A percentile compares a stretch with the other conserved stretches of the same genome.
Conservation (phyloP, 35 echinoderm and acorn worm genomes). For the Patiria miniata region DNA sequence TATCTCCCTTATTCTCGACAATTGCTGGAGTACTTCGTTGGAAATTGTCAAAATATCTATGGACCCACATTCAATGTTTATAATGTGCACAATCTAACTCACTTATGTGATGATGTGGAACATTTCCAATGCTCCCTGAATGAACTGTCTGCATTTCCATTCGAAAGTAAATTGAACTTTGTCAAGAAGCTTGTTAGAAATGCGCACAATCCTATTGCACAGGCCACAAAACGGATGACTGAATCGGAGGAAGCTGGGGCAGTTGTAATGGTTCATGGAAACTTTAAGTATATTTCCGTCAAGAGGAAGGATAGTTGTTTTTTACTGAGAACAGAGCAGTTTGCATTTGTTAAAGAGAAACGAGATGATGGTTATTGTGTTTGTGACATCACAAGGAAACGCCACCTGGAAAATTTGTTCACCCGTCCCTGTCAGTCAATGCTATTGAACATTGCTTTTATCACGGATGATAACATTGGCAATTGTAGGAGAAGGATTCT, state of each 20-base stretch:
- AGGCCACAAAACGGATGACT: not conserved
- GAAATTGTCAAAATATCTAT: not conserved
- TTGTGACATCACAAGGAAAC: not conserved
- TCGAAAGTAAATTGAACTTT: not conserved
- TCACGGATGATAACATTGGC: not conserved
- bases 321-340: not conserved
- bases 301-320: not conserved
- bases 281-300: not conserved
- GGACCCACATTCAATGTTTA: not conserved
- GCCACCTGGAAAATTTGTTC: not conserved
- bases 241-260: not conserved
- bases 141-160: slow-evolving; percentile 11
- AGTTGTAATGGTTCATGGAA: not conserved
- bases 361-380: not conserved
- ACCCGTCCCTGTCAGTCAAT: not conserved
- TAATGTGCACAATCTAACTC: not conserved
- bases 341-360: not conserved
- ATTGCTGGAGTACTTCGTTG: not conserved
- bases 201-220: not conserved
- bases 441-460: not conserved
- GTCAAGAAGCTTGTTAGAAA: not conserved
- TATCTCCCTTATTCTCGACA: not conserved
- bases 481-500: not conserved
- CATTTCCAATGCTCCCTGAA: not conserved
- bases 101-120: not conserved